Evolutionary conservation across 1,140 invertebrate species (phyloP).

Genomic region (Drosophila repleta): DNA sequence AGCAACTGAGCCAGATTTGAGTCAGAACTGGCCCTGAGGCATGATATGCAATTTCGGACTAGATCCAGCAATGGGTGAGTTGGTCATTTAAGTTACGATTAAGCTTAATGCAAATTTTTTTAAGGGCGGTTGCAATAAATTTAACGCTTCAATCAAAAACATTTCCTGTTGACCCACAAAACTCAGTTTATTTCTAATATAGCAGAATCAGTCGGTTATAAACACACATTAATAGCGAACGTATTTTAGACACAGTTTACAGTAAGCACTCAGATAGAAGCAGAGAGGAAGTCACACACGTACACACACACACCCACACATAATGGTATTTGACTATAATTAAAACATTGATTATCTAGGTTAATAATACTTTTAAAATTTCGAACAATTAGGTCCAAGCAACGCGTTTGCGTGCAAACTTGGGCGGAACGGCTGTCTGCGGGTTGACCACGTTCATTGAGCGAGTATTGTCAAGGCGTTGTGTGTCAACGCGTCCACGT

Average conservation of each 20-base stretch:
- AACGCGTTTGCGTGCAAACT: conserved; percentile 75
- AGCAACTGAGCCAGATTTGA: no score
- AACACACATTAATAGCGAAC: conserved; percentile 8
- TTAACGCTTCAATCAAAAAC: neutral
- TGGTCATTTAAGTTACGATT: no score
- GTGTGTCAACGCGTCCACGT: conserved; percentile 45
- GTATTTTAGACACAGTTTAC: conserved; percentile 1
- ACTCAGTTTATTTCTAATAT: conserved; percentile 54
- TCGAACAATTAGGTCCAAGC: conserved; percentile 61
- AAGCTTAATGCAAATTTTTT: no score
- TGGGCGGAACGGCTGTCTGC: conserved; percentile 59
- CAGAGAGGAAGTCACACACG: conserved; percentile 5
- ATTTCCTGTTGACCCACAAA: conserved; percentile 32
- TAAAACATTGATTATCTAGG: conserved; percentile 39
- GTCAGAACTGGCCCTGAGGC: no score
- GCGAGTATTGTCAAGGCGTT: conserved; percentile 57
- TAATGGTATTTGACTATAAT: conserved; percentile 25
- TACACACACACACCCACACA: neutral
- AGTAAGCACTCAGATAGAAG: neutral
- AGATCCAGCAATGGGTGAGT: no score
- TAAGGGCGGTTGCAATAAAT: no score
- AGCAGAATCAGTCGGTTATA: conserved; percentile 45
- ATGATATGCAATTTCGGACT: no score
- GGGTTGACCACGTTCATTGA: conserved; percentile 68
- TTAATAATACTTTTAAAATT: conserved; percentile 61